Evolutionary conservation across 1,140 invertebrate genomes (phyloP), one percentile per base, ranked within the genome.

Genomic region (Drosophila neocordata): DNA sequence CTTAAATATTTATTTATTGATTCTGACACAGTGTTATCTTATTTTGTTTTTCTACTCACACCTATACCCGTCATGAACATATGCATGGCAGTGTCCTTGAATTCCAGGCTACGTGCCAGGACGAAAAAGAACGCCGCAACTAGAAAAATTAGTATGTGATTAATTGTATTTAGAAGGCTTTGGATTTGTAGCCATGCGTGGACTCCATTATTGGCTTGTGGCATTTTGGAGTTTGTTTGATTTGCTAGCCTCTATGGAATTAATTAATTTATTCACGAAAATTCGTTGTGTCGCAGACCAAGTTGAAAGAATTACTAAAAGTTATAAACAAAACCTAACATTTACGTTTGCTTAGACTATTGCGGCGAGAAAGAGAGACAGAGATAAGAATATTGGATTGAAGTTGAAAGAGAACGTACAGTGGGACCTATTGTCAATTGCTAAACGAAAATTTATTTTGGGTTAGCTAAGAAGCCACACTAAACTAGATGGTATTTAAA

Each of bases 31-130:
- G 41, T 44, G 15, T 1, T 18, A 9, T 1, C 13, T 44, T 7
- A 2, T 11, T 51, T 24, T 24, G 4, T 1, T 24, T 24, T 1
- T 2, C 12, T 64, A 77, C 90, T 75, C 63, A 91, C 90, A 13
- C 90, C 90, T 5, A 71, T 76, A 5, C 75, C 73, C 0, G 83
- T 89, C 69, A 91, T 38, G 12, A 91, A 91, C 79, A 88, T 88
- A 57, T 91, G 90, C 83, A 91, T 90, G 8, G 90, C 89, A 5
- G 90, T 91, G 22, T 90, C 83, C 63, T 91, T 56, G 22, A 91
- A 91, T 15, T 89, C 57, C 56, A 89, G 31, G 59, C 71, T 89
- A 4, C 68, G 70, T 2, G 83, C 90, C 60, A 91, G 63, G 6
- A 78, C 65, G 11, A 91, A 91, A 18, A 90, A 83, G 62, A 90